Conservation (phyloP, 2,797 vertebrate genomes). For the Denticeps clupeoides region DNA sequence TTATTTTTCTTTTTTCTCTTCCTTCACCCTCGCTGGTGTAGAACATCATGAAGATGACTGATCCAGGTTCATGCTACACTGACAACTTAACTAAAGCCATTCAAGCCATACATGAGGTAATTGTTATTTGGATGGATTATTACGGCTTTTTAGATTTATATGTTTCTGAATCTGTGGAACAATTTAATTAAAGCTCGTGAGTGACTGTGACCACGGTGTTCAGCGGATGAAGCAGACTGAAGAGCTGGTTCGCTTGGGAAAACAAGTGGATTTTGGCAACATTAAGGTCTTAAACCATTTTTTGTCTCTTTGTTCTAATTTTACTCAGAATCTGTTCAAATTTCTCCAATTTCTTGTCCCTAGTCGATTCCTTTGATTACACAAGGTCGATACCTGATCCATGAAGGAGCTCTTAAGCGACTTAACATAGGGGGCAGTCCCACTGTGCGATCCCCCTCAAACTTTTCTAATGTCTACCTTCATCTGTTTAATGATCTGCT, state of each 20-base stretch:
- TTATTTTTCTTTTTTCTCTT: not conserved
- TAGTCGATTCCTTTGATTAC: constrained; percentile 54
- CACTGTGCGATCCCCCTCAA: constrained; percentile 21
- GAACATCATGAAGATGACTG: constrained; percentile 55
- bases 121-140: not conserved
- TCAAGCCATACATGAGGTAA: constrained; percentile 53
- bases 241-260: constrained; percentile 60
- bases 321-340: not conserved
- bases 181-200: constrained; percentile 46
- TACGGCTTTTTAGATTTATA: not conserved
- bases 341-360: not conserved
- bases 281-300: constrained; percentile 49
- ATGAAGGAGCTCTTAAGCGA: constrained; percentile 51
- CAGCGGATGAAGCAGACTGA: constrained; percentile 58
- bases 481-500: constrained; percentile 71
- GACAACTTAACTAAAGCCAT: constrained; percentile 44
- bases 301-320: not conserved
- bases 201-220: constrained; percentile 50
- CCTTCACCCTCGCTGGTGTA: constrained; percentile 32
- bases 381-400: constrained; percentile 55
- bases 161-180: not conserved
- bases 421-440: constrained; percentile 29
- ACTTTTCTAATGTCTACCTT: constrained; percentile 46
- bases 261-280: constrained; percentile 53
- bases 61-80: constrained; percentile 21